Conservation (phyloP, 2,113 vertebrate genomes). For the Ginglymostoma cirratum region DNA sequence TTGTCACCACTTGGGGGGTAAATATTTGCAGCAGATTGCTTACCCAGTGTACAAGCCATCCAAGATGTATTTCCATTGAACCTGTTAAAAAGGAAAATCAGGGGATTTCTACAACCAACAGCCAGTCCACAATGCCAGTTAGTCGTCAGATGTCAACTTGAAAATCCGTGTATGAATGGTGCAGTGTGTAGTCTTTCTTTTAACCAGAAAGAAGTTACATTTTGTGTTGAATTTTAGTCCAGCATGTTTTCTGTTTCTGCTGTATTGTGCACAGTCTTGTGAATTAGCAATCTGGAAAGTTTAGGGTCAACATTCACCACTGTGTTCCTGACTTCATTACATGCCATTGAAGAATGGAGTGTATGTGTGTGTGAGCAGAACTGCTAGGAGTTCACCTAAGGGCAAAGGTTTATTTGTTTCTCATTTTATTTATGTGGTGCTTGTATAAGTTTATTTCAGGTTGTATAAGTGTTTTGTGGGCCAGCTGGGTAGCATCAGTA, state of each 20-base stretch:
- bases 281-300: not conserved
- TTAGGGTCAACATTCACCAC: not conserved
- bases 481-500: constrained; percentile 30
- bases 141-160: not conserved
- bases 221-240: not conserved
- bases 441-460: constrained; percentile 31
- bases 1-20: not conserved
- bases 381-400: constrained; percentile 11
- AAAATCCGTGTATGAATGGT: not conserved
- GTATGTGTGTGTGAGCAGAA: not conserved
- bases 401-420: constrained; percentile 34
- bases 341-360: not conserved
- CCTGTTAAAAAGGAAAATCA: not conserved
- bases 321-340: not conserved
- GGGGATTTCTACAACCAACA: not conserved
- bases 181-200: not conserved
- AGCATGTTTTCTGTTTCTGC: not conserved
- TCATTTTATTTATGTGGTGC: constrained; percentile 17
- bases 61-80: not conserved
- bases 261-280: not conserved
- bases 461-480: constrained; percentile 33
- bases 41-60: not conserved
- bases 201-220: not conserved
- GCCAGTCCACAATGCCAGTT: not conserved
- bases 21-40: not conserved